Conservation (phyloP, 2,113 vertebrate genomes). For the human region DNA sequence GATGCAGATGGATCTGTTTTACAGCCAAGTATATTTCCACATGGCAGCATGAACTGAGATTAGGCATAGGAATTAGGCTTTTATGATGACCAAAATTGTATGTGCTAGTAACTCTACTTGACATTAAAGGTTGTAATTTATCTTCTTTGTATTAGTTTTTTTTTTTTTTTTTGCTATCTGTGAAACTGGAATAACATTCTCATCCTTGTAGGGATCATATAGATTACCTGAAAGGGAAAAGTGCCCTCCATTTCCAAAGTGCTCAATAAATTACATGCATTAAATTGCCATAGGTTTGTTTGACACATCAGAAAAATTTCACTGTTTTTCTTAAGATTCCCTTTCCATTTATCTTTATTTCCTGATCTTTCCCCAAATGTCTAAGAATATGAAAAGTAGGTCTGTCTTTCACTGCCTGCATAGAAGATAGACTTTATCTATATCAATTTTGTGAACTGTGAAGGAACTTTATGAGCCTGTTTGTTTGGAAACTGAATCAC, state of each 20-base stretch:
- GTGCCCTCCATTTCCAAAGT: neutral
- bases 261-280: neutral
- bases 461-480: neutral
- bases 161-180: constrained; percentile 34
- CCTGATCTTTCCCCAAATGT: neutral
- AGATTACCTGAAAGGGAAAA: constrained; percentile 42
- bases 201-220: constrained; percentile 2
- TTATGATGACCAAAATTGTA: neutral
- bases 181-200: neutral
- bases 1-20: constrained; percentile 21
- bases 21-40: neutral
- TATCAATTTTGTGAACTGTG: neutral
- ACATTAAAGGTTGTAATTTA: constrained; percentile 17
- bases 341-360: constrained; percentile 38
- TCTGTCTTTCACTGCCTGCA: neutral
- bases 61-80: neutral
- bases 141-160: constrained; percentile 48
- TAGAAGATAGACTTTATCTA: neutral
- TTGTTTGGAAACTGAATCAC: neutral
- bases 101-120: neutral
- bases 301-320: neutral
- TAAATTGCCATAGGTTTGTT: constrained; percentile 29
- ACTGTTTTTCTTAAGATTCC: neutral
- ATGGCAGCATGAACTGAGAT: neutral
- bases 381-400: neutral